Evolutionary conservation across 2,797 vertebrate species (phyloP).

Genomic region (Saxicola maurus): DNA sequence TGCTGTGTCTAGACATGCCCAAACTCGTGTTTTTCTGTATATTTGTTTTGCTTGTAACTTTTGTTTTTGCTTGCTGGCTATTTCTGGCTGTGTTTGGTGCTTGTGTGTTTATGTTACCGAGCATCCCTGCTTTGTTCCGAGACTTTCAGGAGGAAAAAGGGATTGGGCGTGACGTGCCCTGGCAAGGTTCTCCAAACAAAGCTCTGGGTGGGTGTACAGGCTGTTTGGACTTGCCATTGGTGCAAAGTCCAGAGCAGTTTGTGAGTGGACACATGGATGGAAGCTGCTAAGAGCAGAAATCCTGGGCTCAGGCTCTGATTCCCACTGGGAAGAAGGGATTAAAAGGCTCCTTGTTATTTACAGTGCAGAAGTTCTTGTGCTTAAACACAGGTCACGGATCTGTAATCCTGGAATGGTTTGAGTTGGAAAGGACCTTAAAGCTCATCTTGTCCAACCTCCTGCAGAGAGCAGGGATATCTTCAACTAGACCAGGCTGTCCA

Average conservation of each 20-base stretch:
- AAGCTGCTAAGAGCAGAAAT: conserved; percentile 1
- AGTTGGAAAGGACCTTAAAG: neutral
- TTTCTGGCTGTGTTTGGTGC: neutral
- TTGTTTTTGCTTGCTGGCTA: neutral
- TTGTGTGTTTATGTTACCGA: neutral
- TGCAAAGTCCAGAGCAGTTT: neutral
- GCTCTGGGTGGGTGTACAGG: neutral
- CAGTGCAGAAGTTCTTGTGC: neutral
- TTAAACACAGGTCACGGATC: neutral
- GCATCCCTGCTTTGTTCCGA: neutral
- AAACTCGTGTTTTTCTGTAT: neutral
- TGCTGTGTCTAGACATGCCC: neutral
- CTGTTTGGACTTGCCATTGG: conserved; percentile 13
- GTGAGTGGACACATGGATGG: neutral
- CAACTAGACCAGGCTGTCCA: neutral
- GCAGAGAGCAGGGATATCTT: neutral
- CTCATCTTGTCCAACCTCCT: neutral
- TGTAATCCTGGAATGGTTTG: neutral
- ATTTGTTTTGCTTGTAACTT: neutral
- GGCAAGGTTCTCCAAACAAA: conserved; percentile 41
- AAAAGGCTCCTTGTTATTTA: neutral
- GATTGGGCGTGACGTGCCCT: neutral
- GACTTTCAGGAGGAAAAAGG: neutral
- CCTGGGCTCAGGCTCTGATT: neutral
- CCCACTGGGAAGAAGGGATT: neutral